Percentiles rank a stretch among this genome's conserved stretches.
phyloP scores from a whole-genome alignment of 2,888 invertebrate species.

The Dione vanillae region DNA sequence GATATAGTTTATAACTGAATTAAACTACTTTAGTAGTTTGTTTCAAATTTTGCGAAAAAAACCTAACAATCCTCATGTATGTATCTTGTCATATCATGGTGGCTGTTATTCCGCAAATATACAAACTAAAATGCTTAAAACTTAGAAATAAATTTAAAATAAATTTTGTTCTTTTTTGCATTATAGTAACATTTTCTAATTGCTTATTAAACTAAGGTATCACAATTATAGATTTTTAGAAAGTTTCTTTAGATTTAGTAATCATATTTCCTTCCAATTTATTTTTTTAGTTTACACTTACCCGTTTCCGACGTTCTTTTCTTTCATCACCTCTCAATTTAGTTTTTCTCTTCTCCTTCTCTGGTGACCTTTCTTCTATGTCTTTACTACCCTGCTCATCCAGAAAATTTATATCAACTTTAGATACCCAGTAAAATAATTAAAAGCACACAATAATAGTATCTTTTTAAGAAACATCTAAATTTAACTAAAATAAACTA shows the following conservation, averaged over 20 bases:
- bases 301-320: slow-evolving; percentile 92
- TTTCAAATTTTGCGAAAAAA: neutral
- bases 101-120: no score
- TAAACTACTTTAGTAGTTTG: neutral
- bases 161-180: no score
- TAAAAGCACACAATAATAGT: neutral
- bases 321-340: slow-evolving; percentile 82
- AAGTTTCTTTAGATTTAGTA: no score
- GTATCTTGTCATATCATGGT: no score
- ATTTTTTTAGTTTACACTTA: slow-evolving; percentile 63
- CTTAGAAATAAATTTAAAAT: no score
- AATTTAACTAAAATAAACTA: slow-evolving; percentile 19
- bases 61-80: no score
- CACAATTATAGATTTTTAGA: no score
- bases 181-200: no score
- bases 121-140: no score
- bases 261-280: no score
- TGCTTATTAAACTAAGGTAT: no score
- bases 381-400: slow-evolving; percentile 83
- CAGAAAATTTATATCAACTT: slow-evolving; percentile 58
- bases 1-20: neutral
- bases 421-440: slow-evolving; percentile 16
- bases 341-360: slow-evolving; percentile 90
- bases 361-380: slow-evolving; percentile 85
- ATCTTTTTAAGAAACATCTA: neutral